Evolutionary conservation across 2,888 invertebrate species (phyloP).

Genomic region (Antheraea yamamai): DNA sequence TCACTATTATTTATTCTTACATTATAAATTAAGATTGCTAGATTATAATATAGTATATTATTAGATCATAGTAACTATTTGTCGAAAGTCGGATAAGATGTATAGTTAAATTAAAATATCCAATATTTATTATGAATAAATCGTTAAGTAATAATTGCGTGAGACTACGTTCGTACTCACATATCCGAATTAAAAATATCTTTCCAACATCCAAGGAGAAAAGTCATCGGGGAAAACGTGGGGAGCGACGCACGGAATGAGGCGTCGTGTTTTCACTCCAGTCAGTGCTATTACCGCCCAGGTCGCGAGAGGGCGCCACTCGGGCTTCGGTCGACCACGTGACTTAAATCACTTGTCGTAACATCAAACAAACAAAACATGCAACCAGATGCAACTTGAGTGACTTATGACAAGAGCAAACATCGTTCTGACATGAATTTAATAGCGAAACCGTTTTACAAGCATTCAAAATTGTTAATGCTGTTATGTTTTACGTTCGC

Average conservation of each 20-base stretch:
- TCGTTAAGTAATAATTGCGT: not conserved
- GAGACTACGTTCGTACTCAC: conserved; percentile 30
- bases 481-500: conserved; percentile 62
- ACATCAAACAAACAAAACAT: conserved; percentile 50
- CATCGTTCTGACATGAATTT: conserved; percentile 67
- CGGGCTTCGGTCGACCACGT: conserved; percentile 59
- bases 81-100: too few species aligned
- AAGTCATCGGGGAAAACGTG: conserved; percentile 78
- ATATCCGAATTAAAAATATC: conserved; percentile 55
- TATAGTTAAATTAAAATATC: too few species aligned
- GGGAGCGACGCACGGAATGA: conserved; percentile 69
- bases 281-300: conserved; percentile 74
- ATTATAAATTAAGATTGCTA: too few species aligned
- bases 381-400: conserved; percentile 49
- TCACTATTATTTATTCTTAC: too few species aligned
- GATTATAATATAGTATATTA: too few species aligned
- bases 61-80: not conserved
- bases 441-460: conserved; percentile 64
- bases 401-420: conserved; percentile 18
- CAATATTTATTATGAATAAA: not conserved
- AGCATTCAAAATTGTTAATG: conserved; percentile 69
- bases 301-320: conserved; percentile 78
- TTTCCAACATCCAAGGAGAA: conserved; percentile 70
- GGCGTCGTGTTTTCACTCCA: conserved; percentile 65
- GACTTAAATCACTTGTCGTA: conserved; percentile 62